Base-by-base conservation (phyloP, 2,888 invertebrate species). In the Orthosia incerta region DNA sequence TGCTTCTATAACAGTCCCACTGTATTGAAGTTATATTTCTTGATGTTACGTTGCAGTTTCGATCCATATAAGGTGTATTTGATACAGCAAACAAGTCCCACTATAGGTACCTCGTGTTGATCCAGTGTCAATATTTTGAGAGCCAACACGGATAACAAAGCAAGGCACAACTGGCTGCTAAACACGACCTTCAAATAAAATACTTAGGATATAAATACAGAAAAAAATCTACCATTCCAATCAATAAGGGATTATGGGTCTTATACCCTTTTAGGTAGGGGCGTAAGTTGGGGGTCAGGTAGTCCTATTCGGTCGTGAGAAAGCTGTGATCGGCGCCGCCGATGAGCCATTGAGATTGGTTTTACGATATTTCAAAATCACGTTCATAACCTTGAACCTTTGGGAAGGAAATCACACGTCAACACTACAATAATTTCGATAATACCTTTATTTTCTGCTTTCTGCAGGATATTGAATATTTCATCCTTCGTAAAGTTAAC, bases 291-390 rank as follows among this genome's bases (percentile, higher is more conserved):
- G 69, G 69, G 79, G 77, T 83, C 81, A 79, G 71, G 71, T 71
- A 53, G 71, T 62, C 71, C 56, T 76, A 78, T 85, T 80, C 82
- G 83, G 88, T 93, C 95, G 95, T 95, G 95, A 94, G 95, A 95
- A 94, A 93, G 91, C 89, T 85, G 87, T 89, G 91, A 94, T 94
- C 91, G 87, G 87, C 88, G 89, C 87, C 84, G 82, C 88, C 91
- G 93, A 93, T 93, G 93, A 91, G 90, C 91, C 88, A 91, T 93
- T 91, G 89, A 91, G 93, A 94, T 95, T 93, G 93, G 90, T 94
- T 95, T 95, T 94, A 95, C 93, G 93, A 94, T 94, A 94, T 94
- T 95, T 94, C 90, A 89, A 93, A 93, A 94, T 94, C 94, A 95
- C 94, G 95, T 93, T 92, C 88, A 87, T 93, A 94, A 94, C 95